Percentiles rank a stretch among this genome's conserved stretches.
Evolutionary conservation across 35 echinoderm and acorn worm genomes (phyloP).

Genomic region (Apostichopus parvimensis): DNA sequence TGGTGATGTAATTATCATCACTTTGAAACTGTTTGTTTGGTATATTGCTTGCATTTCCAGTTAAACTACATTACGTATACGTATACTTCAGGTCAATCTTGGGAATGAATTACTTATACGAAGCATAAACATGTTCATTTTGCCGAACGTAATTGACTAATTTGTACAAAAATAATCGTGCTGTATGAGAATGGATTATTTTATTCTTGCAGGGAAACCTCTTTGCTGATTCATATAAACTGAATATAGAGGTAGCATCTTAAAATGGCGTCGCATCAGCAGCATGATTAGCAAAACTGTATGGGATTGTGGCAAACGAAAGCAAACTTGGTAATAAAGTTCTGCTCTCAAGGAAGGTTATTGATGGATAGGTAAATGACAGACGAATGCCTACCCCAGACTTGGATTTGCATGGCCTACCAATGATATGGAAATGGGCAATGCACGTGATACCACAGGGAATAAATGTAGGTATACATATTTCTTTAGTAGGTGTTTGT

Average conservation of each 20-base stretch:
- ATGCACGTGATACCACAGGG: conserved; percentile 1
- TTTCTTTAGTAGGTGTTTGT: background rate
- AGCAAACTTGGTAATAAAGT: background rate
- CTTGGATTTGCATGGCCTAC: background rate
- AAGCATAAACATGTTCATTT: too few species aligned
- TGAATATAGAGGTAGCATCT: background rate
- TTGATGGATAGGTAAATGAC: conserved; percentile 21
- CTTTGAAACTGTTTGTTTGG: too few species aligned
- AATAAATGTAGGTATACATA: background rate
- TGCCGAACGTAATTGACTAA: too few species aligned
- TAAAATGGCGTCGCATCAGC: background rate
- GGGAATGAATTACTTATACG: too few species aligned
- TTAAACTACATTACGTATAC: too few species aligned
- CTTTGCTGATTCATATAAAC: background rate
- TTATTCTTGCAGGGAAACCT: background rate
- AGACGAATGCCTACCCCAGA: background rate
- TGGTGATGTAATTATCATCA: too few species aligned
- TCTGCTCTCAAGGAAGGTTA: background rate
- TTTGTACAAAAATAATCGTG: too few species aligned
- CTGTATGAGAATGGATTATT: too few species aligned
- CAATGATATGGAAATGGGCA: background rate
- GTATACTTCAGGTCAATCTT: too few species aligned
- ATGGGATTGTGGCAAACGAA: background rate
- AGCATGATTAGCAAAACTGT: background rate
- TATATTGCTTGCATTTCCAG: too few species aligned